phyloP scores from a whole-genome alignment of 1,140 invertebrate genomes.

The Bombus fervidus region DNA sequence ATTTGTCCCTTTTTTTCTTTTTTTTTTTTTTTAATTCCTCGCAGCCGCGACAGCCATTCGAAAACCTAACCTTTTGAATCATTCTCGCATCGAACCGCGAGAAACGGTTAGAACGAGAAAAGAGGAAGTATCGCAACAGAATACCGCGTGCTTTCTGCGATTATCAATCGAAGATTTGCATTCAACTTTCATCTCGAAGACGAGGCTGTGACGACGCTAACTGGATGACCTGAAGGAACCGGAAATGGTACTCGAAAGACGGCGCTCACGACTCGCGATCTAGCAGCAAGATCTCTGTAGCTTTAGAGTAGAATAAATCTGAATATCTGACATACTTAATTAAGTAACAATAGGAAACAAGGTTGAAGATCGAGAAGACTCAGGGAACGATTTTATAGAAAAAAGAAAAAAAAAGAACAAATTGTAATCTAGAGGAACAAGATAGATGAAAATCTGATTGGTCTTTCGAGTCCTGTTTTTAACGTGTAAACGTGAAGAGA shows the following conservation, averaged over 20 bases:
- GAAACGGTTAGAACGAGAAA: conserved; percentile 17
- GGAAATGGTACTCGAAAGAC: neutral
- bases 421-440: neutral
- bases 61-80: conserved; percentile 28
- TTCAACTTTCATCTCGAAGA: neutral
- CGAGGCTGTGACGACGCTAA: neutral
- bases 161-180: conserved; percentile 7
- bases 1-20: conserved; percentile 14
- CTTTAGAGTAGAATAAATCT: neutral
- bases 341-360: neutral
- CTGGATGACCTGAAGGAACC: neutral
- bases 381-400: neutral
- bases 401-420: too few species aligned
- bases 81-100: neutral
- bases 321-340: too few species aligned
- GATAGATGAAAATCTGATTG: too few species aligned
- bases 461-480: neutral
- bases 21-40: conserved; percentile 27
- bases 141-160: conserved; percentile 48
- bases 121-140: neutral
- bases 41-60: conserved; percentile 36
- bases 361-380: neutral
- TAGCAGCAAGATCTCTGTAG: neutral
- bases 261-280: neutral
- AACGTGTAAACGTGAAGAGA: neutral